Percentiles rank a stretch among this genome's conserved stretches.
phyloP scores from a whole-genome alignment of 2,113 vertebrate species.

The Macquaria australasica region DNA sequence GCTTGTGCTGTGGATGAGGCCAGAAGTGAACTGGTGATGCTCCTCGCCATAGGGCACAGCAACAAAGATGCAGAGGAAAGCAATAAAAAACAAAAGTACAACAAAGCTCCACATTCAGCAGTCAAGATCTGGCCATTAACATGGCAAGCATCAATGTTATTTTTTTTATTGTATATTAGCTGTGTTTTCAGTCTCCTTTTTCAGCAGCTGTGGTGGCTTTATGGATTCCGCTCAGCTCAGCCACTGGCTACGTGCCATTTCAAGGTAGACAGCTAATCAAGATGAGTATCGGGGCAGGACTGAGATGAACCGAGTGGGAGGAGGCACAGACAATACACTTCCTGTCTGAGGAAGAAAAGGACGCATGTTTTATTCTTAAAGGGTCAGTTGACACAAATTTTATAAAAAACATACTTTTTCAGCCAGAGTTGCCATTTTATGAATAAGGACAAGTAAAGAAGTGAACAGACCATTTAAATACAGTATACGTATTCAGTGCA shows the following conservation, averaged over 20 bases:
- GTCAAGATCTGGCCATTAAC: conserved; percentile 1
- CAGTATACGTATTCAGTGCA: neutral
- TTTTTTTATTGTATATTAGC: conserved; percentile 31
- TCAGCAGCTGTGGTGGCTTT: neutral
- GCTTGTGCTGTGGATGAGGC: neutral
- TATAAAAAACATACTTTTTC: neutral
- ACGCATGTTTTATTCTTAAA: neutral
- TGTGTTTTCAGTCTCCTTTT: conserved; percentile 1
- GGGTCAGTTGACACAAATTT: neutral
- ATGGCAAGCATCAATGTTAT: neutral
- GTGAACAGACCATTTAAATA: neutral
- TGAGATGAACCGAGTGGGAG: conserved; percentile 18
- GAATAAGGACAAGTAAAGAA: neutral
- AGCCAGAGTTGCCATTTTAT: neutral
- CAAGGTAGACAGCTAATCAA: conserved; percentile 58
- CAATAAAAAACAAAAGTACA: conserved; percentile 2
- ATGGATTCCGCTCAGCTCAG: conserved; percentile 33
- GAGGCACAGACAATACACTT: conserved; percentile 27
- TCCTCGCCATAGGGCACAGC: neutral
- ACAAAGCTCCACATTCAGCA: conserved; percentile 2
- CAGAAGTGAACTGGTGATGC: neutral
- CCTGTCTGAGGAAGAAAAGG: conserved; percentile 26
- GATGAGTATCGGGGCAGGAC: conserved; percentile 43
- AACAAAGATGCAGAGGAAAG: conserved; percentile 4
- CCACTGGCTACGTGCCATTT: conserved; percentile 36